These are phyloP conservation scores for Herminia tarsipennalis DNA, from an alignment of 2,888 invertebrate genomes.

Conservation along the genomic window DNA sequence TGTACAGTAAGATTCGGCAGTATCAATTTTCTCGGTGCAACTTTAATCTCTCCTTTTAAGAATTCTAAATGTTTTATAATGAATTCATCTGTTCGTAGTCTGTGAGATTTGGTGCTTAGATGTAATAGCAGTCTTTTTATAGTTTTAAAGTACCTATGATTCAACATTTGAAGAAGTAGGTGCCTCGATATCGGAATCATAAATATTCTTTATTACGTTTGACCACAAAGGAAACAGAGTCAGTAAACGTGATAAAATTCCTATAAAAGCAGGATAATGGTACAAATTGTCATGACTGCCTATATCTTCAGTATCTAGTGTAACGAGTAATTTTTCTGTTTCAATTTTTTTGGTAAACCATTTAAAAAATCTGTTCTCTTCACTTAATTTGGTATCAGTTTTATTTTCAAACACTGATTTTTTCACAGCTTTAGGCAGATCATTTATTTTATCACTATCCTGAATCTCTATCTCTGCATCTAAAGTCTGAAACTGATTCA, in stretches of 20 bases:
- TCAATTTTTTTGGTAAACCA: constrained; percentile 14
- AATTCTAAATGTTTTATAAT: constrained; percentile 18
- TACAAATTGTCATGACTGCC: constrained; percentile 18
- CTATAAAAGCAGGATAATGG: constrained; percentile 18
- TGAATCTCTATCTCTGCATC: constrained; percentile 17
- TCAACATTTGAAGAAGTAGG: constrained; percentile 15
- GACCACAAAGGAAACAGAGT: no score
- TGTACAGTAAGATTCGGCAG: constrained; percentile 15
- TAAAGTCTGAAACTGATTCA: constrained; percentile 19
- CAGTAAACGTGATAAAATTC: constrained; percentile 16
- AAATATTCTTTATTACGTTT: constrained; percentile 14
- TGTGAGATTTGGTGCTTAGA: constrained; percentile 11
- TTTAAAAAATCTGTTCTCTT: constrained; percentile 14
- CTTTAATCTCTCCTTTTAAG: constrained; percentile 21
- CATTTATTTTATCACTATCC: constrained; percentile 18
- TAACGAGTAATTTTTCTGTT: constrained; percentile 15
- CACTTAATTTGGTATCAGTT: constrained; percentile 11
- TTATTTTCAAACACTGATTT: constrained; percentile 16
- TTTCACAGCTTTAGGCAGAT: constrained; percentile 17
- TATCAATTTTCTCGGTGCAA: constrained; percentile 14
- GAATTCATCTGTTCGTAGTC: constrained; percentile 13
- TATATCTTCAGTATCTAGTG: constrained; percentile 14
- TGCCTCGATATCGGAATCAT: constrained; percentile 14
- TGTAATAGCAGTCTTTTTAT: constrained; percentile 12
- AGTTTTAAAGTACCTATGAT: constrained; percentile 9